phyloP scores from a whole-genome alignment of 2,888 invertebrate species.

The Hylaea fasciaria region DNA sequence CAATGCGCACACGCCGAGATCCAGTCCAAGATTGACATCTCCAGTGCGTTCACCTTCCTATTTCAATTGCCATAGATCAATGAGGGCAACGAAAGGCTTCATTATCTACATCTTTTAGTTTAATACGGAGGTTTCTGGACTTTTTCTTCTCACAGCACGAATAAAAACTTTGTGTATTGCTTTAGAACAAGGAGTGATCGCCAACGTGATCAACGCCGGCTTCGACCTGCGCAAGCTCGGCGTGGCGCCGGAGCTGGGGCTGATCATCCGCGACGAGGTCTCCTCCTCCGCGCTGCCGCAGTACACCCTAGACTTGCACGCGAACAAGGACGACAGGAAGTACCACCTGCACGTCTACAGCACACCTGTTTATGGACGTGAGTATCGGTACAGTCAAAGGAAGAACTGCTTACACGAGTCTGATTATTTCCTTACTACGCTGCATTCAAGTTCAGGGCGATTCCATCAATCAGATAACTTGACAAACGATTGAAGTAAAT shows the following conservation, averaged over 20 bases:
- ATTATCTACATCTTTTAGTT: neutral
- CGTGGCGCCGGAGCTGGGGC: conserved; percentile 89
- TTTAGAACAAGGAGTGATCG: conserved; percentile 80
- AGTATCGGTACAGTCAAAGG: conserved; percentile 47
- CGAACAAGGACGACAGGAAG: conserved; percentile 89
- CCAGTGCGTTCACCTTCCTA: conserved; percentile 62
- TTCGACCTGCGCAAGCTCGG: conserved; percentile 91
- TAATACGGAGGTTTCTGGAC: neutral
- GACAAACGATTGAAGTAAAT: too few relatives aligned
- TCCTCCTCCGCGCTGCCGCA: conserved; percentile 85
- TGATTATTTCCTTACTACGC: too few relatives aligned
- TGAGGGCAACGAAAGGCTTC: neutral
- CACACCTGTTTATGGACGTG: conserved; percentile 86
- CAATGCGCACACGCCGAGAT: conserved; percentile 91
- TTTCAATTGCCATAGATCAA: neutral
- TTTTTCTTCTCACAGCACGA: too few relatives aligned
- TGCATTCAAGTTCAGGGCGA: too few relatives aligned
- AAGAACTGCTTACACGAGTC: neutral
- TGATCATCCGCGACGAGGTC: conserved; percentile 87
- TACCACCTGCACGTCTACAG: conserved; percentile 89
- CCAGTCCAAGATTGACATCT: conserved; percentile 82
- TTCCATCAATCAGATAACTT: too few relatives aligned
- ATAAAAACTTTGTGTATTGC: neutral
- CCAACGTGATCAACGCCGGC: conserved; percentile 87
- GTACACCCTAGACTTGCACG: conserved; percentile 89